phyloP scores from a whole-genome alignment of 2,797 vertebrate genomes.

The Sebastes steindachneri region DNA sequence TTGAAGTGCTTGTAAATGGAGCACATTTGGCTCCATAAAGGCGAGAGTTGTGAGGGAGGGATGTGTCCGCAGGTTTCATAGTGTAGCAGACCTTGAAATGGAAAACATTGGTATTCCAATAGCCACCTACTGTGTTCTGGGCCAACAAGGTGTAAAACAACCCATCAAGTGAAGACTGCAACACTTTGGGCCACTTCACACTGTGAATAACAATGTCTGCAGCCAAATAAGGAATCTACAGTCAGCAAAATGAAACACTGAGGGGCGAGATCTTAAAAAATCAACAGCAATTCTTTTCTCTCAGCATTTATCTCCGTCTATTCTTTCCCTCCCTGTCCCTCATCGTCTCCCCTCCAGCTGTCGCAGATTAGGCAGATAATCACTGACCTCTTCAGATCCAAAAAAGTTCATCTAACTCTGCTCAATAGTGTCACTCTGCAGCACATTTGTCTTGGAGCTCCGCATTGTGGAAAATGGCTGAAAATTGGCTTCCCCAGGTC shows the following conservation, averaged over 20 bases:
- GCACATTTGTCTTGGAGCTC: conserved; percentile 59
- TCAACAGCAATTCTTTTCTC: neutral
- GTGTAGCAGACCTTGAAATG: conserved; percentile 39
- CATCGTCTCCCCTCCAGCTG: conserved; percentile 1
- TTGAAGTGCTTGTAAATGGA: neutral
- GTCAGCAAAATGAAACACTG: neutral
- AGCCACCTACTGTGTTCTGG: conserved; percentile 6
- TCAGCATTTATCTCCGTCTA: conserved; percentile 14
- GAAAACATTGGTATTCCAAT: conserved; percentile 41
- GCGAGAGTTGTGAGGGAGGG: neutral
- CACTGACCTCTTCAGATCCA: conserved; percentile 37
- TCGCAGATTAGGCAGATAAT: conserved; percentile 51
- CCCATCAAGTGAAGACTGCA: conserved; percentile 14
- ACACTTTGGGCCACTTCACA: conserved; percentile 15
- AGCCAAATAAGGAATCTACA: neutral
- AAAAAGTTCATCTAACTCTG: conserved; percentile 38
- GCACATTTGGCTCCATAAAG: neutral
- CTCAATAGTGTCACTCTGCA: conserved; percentile 23
- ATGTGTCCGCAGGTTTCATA: conserved; percentile 7
- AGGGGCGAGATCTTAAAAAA: neutral
- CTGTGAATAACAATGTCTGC: conserved; percentile 27
- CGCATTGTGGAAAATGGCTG: conserved; percentile 59
- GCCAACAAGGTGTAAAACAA: conserved; percentile 49
- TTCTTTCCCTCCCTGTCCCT: conserved; percentile 1
- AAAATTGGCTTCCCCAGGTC: conserved; percentile 71